These are phyloP conservation scores for Ophion ventricosus DNA, from an alignment of 2,888 invertebrate genomes.

Conservation along the genomic window DNA sequence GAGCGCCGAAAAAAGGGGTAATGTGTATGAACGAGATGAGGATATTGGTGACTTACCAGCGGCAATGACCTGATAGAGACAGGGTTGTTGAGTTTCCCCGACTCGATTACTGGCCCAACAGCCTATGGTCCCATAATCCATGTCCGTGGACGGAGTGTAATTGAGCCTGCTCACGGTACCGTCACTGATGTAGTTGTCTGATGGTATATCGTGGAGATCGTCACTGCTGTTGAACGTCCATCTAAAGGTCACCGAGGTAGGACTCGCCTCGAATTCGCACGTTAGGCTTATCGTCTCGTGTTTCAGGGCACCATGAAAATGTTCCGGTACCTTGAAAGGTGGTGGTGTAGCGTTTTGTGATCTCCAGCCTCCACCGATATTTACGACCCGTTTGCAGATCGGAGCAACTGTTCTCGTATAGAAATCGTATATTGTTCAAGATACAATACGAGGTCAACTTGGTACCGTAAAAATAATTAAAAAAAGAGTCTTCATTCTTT, in stretches of 20 bases:
- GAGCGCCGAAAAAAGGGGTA: neutral
- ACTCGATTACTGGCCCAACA: slow-evolving; percentile 94
- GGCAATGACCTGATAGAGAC: slow-evolving; percentile 93
- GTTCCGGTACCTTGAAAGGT: slow-evolving; percentile 87
- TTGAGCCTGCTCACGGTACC: slow-evolving; percentile 90
- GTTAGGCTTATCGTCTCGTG: slow-evolving; percentile 93
- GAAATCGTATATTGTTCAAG: too few species aligned
- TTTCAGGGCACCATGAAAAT: slow-evolving; percentile 92
- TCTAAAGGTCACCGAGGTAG: slow-evolving; percentile 92
- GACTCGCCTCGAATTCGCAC: slow-evolving; percentile 95
- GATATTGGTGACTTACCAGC: slow-evolving; percentile 86
- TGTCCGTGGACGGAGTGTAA: slow-evolving; percentile 93
- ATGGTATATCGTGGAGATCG: slow-evolving; percentile 91
- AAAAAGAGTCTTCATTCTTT: neutral
- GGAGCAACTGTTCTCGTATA: slow-evolving; percentile 76
- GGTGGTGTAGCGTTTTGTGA: slow-evolving; percentile 74
- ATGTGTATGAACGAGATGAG: neutral
- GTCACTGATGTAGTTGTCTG: slow-evolving; percentile 86
- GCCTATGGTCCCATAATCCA: slow-evolving; percentile 94
- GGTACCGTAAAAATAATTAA: neutral
- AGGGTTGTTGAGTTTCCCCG: slow-evolving; percentile 92
- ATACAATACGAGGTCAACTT: too few species aligned
- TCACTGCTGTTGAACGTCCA: slow-evolving; percentile 97
- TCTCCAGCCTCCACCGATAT: slow-evolving; percentile 68
- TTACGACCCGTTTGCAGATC: slow-evolving; percentile 78